Percentiles rank a stretch among this genome's conserved stretches.
phyloP scores from a whole-genome alignment of 2,888 invertebrate species.

The Troides aeacus region DNA sequence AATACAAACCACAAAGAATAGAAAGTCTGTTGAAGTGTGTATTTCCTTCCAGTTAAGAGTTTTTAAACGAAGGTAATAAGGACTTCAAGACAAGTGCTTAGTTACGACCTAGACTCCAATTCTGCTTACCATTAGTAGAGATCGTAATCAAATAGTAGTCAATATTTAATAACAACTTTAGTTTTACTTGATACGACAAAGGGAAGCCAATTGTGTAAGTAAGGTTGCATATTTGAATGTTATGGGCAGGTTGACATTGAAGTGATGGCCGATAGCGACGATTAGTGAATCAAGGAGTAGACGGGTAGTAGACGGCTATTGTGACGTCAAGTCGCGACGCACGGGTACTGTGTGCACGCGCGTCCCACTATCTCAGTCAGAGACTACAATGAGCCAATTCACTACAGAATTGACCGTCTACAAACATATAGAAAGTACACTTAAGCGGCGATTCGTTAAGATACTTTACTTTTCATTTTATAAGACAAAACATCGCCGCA shows the following conservation, averaged over 20 bases:
- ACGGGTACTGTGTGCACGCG: slow-evolving; percentile 56
- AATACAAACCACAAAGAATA: too few species aligned
- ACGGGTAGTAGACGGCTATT: slow-evolving; percentile 71
- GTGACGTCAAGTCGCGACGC: slow-evolving; percentile 62
- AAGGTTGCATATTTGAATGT: slow-evolving; percentile 38
- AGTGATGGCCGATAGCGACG: slow-evolving; percentile 56
- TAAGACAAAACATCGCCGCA: neutral
- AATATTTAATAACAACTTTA: too few species aligned
- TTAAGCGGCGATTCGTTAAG: neutral
- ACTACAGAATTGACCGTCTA: slow-evolving; percentile 56
- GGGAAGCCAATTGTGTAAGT: neutral
- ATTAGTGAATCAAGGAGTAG: slow-evolving; percentile 60
- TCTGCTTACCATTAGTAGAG: too few species aligned
- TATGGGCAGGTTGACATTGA: slow-evolving; percentile 43
- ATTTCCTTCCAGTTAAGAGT: too few species aligned
- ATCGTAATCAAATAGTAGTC: too few species aligned
- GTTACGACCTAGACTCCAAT: too few species aligned
- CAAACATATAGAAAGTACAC: slow-evolving; percentile 1
- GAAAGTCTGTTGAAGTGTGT: too few species aligned
- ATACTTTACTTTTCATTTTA: neutral
- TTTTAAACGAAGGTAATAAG: too few species aligned
- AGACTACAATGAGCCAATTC: slow-evolving; percentile 72
- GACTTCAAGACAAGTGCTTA: too few species aligned
- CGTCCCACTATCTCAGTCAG: slow-evolving; percentile 39
- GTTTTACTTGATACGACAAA: too few species aligned